Evolutionary conservation across 2,888 invertebrate genomes (phyloP).

Genomic region (Synanthedon tipuliformis): DNA sequence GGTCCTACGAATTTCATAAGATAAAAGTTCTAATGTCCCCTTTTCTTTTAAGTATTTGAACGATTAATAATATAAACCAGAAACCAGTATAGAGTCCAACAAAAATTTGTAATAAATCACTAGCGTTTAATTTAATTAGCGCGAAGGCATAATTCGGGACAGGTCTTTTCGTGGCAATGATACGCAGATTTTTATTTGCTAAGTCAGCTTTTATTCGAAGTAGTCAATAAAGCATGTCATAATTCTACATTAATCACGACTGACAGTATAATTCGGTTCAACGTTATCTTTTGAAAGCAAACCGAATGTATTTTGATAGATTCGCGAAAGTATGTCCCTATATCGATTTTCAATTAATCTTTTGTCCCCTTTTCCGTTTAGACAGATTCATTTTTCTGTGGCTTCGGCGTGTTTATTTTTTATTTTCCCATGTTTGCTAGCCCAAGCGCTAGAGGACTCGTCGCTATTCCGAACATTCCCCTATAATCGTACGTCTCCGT

Average conservation of each 20-base stretch:
- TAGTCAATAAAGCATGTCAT: constrained; percentile 49
- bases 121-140: constrained; percentile 18
- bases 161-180: constrained; percentile 22
- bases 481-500: constrained; percentile 16
- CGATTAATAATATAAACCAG: neutral
- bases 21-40: too few species aligned
- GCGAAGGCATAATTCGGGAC: constrained; percentile 8
- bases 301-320: constrained; percentile 59
- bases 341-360: constrained; percentile 67
- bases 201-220: constrained; percentile 25
- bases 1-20: too few species aligned
- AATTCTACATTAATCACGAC: constrained; percentile 57
- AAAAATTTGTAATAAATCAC: constrained; percentile 13
- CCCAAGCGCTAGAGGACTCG: neutral
- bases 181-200: constrained; percentile 27
- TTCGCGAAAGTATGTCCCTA: constrained; percentile 49
- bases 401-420: constrained; percentile 11
- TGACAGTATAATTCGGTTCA: constrained; percentile 50
- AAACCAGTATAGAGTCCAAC: neutral
- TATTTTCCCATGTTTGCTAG: constrained; percentile 1
- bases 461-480: neutral
- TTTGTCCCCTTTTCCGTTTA: constrained; percentile 52
- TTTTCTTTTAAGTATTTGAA: neutral
- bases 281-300: constrained; percentile 54
- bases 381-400: constrained; percentile 43